Conservation (phyloP, 2,888 invertebrate species). For the Leuctra nigra region DNA sequence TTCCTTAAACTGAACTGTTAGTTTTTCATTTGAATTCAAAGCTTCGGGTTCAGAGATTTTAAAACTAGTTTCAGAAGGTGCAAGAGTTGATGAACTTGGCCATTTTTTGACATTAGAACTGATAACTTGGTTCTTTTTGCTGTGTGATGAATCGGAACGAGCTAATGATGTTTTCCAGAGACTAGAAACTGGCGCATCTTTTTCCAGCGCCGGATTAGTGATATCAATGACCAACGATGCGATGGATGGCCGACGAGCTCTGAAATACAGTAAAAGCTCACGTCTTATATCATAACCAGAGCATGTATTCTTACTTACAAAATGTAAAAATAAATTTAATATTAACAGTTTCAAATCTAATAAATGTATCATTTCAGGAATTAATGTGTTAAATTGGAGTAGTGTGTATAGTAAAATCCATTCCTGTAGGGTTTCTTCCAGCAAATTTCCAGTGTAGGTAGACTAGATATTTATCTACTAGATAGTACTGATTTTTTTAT, state of each 20-base stretch:
- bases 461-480: too few species aligned
- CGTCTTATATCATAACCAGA: too few species aligned
- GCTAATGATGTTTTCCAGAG: neutral
- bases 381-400: too few species aligned
- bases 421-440: too few species aligned
- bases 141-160: conserved; percentile 2
- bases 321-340: too few species aligned
- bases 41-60: neutral
- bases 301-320: too few species aligned
- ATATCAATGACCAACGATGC: neutral
- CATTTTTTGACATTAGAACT: neutral
- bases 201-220: neutral
- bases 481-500: too few species aligned
- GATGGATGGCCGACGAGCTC: neutral
- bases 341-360: too few species aligned
- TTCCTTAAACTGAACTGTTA: neutral
- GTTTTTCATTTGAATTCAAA: neutral
- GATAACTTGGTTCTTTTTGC: neutral
- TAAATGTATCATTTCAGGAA: too few species aligned
- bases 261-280: too few species aligned
- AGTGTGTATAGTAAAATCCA: too few species aligned
- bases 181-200: neutral
- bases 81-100: conserved; percentile 23
- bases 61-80: conserved; percentile 20
- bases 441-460: too few species aligned